Evolutionary conservation across 2,888 invertebrate genomes (phyloP).

Genomic region (Apodemia hepburni): DNA sequence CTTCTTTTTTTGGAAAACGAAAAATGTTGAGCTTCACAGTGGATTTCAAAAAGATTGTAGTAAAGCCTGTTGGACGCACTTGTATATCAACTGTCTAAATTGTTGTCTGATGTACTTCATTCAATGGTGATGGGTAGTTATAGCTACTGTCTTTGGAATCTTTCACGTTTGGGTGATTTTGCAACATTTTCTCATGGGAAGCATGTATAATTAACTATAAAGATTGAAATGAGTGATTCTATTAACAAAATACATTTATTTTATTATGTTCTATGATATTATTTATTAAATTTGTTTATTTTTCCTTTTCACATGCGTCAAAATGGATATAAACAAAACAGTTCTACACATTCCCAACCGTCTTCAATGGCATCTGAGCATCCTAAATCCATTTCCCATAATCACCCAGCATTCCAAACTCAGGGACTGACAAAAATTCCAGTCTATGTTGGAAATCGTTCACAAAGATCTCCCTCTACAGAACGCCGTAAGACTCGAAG

Average conservation of each 20-base stretch:
- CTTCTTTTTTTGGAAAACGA: conserved; percentile 33
- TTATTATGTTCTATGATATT: conserved; percentile 27
- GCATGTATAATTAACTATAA: conserved; percentile 11
- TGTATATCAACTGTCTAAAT: conserved; percentile 20
- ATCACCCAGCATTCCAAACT: conserved; percentile 78
- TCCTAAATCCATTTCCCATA: conserved; percentile 71
- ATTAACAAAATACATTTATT: conserved; percentile 42
- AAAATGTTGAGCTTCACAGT: conserved; percentile 52
- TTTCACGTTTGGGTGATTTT: not conserved
- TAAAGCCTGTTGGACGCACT: conserved; percentile 38
- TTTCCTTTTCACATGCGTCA: conserved; percentile 69
- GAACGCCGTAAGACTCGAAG: conserved; percentile 58
- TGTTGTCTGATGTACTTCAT: conserved; percentile 21
- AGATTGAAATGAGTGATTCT: conserved; percentile 20
- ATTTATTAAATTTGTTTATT: conserved; percentile 36
- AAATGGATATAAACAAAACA: conserved; percentile 58
- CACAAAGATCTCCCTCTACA: conserved; percentile 77
- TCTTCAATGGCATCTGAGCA: conserved; percentile 73
- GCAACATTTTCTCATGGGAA: not conserved
- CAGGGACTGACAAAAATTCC: conserved; percentile 87
- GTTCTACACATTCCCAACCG: conserved; percentile 77
- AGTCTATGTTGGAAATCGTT: conserved; percentile 83
- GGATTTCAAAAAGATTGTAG: conserved; percentile 39
- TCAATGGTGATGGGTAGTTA: conserved; percentile 28
- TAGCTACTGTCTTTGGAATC: not conserved